Base-by-base conservation (phyloP, 2,888 invertebrate genomes). In the Aporophyla lueneburgensis region DNA sequence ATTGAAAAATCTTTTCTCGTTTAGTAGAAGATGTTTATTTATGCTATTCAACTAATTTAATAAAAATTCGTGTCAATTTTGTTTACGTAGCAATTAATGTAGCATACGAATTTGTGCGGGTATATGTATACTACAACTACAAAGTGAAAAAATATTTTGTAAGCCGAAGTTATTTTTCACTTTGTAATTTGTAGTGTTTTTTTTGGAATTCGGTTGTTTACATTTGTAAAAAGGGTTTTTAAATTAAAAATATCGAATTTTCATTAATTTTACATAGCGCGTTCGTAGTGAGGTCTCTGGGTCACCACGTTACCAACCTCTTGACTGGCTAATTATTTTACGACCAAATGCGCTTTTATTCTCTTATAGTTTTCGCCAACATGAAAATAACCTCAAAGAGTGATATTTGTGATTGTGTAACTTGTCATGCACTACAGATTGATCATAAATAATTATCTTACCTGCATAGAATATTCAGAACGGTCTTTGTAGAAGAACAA, bases 391-490 rank as follows among this genome's bases (percentile, higher is more conserved):
- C 4, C 14, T 14, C 4, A 14, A 21, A 51, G 5, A 0, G 40
- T 62, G 14, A 40, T n/a, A 21, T 61, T 24, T 46, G 40, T 54
- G 0, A n/a, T 19, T 16, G n/a, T 9, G 16, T 40, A 5, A 40
- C 21, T 27, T 33, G 5, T n/a, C 33, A 1, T 65, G 6, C 19
- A 27, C 49, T 40, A 65, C 19, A 27, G 12, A 65, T 21, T 40
- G 3, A 40, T n/a, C 16, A 5, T 12, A 9, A 53, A 51, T 71
- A 6, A n/a, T 24, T 43, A 27, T 43, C 51, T 63, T 58, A 78
- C 77, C 79, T 72, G 19, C 79, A 79, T 49, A 2, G 58, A 72
- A 46, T 40, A 79, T 53, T 78, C 79, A 40, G 77, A 79, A n/a
- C 33, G 53, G 14, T 79, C 53, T 53, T 72, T 78, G 24, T 72